Evolutionary conservation across 1,140 invertebrate species (phyloP), one percentile per base, ranked within the genome.

Genomic region (Saccostrea cuccullata): DNA sequence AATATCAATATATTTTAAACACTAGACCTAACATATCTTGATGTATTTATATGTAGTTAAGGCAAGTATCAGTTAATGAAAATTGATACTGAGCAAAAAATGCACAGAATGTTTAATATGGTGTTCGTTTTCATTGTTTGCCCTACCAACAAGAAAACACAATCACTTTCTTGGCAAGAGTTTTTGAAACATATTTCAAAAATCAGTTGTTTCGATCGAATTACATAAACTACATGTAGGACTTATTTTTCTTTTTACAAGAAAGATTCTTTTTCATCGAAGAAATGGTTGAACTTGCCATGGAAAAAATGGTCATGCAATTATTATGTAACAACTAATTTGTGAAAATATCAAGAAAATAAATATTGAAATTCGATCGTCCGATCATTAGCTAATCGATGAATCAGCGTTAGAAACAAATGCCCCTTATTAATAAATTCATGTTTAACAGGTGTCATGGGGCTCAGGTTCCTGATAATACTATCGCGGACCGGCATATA

Each of bases 341-440:
- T 64, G 58, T 17, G 15, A 64, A 64, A 64, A 17, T 64, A n/a
- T 64, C 5, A 20, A 60, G 58, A 64, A 47, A 47, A 47, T 3
- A 3, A 20, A 20, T 20, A 64, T n/a, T 64, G 58, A 64, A 64
- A 64, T 64, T 8, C 5, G 58, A 64, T 17, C 58, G 17, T n/a
- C n/a, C 15, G 15, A 64, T 64, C n/a, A 64, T 64, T 64, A 64
- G n/a, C 58, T 64, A 64, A 77, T 36, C 70, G 70, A 77, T 77
- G 70, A 77, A 77, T 26, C 26, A 77, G 26, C 30, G 70, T 12
- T 26, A 77, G 23, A 77, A 77, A 77, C 36, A 30, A 77, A 77
- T 77, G 70, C 70, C 70, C 70, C 70, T 77, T 77, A 77, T 77
- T 77, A 77, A 77, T 77, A 77, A 77, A 30, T 77, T 36, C 70